Evolutionary conservation across 1,140 invertebrate species (phyloP), one percentile per base, ranked within the genome.

Genomic region (Hyles euphorbiae): DNA sequence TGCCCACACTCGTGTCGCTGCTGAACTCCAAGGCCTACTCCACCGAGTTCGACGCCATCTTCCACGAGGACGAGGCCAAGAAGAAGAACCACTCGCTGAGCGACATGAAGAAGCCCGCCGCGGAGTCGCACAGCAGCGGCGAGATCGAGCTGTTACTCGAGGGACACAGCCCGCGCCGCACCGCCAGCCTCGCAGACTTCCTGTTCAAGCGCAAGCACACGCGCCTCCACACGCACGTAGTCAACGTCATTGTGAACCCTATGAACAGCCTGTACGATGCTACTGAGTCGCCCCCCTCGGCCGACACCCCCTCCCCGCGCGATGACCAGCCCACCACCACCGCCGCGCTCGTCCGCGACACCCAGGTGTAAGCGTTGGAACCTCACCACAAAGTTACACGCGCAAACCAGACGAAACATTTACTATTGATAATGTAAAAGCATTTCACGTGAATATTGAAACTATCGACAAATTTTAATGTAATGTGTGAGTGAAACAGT

Each of bases 201-300:
- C 53, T 85, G 5, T 82, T 82, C 54, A 69, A 59, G n/a, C 63
- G 67, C 12, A 72, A 74, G 33, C 67, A 60, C n/a, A 44, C 54
- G 2, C 60, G 58, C 43, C 36, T 58, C 0, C 61, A 68, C 44
- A 55, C 53, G 12, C 32, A 65, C 0, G 44, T 67, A 0, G 66
- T 82, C 7, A 73, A 77, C 46, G 73, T 86, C 12, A 82, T 83
- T 11, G 81, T 79, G 33, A 83, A 83, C 50, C 81, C 83, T 0
- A 83, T 86, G 81, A 74, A 82, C 54, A 66, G 65, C 12, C n/a
- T 55, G 58, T 53, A 48, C 36, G 58, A 60, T 40, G 22, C 22
- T 22, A 40, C 36, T 8, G 36, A 40, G 36, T 40, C 36, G 36
- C 36, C 36, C 1, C 36, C 36, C 2, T 40, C 36, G 2, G 1